Percentiles rank a stretch among this genome's conserved stretches.
These are phyloP conservation scores for Neoascia interrupta DNA, from an alignment of 2,888 invertebrate genomes.

Conservation along the genomic window DNA sequence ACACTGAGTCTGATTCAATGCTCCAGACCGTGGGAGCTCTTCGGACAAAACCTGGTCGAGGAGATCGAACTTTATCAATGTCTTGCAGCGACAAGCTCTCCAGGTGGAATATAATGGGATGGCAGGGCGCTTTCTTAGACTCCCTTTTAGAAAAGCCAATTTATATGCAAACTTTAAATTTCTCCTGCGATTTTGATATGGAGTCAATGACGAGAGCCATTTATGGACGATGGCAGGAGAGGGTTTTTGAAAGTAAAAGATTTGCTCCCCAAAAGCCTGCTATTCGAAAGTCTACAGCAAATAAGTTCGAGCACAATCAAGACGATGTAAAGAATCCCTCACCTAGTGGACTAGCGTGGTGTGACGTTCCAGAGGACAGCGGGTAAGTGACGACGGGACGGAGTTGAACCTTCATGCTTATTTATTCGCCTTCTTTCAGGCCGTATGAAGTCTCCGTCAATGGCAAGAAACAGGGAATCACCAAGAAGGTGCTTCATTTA, in stretches of 20 bases:
- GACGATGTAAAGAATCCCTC: slow-evolving; percentile 80
- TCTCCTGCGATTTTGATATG: slow-evolving; percentile 85
- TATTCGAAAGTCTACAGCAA: slow-evolving; percentile 70
- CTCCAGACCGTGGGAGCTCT: slow-evolving; percentile 87
- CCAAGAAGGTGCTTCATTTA: slow-evolving; percentile 82
- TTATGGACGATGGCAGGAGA: slow-evolving; percentile 77
- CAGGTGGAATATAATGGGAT: slow-evolving; percentile 91
- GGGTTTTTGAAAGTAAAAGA: slow-evolving; percentile 45
- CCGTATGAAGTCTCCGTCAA: slow-evolving; percentile 86
- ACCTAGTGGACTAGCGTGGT: slow-evolving; percentile 84
- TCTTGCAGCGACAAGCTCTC: slow-evolving; percentile 97
- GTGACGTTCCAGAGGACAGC: slow-evolving; percentile 78
- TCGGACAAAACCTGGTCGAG: slow-evolving; percentile 94
- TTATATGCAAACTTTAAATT: slow-evolving; percentile 85
- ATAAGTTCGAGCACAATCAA: slow-evolving; percentile 80
- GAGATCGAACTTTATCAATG: slow-evolving; percentile 92
- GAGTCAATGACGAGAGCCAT: slow-evolving; percentile 82
- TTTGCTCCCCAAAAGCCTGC: slow-evolving; percentile 73
- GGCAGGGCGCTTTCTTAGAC: slow-evolving; percentile 90
- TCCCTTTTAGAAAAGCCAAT: slow-evolving; percentile 85
- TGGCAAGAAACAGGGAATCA: slow-evolving; percentile 89
- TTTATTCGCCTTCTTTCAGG: slow-evolving; percentile 79
- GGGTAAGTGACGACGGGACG: no score
- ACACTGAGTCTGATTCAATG: slow-evolving; percentile 80
- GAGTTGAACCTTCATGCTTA: no score